Evolutionary conservation across 2,113 vertebrate genomes (phyloP).

Genomic region (Trichechus manatus): DNA sequence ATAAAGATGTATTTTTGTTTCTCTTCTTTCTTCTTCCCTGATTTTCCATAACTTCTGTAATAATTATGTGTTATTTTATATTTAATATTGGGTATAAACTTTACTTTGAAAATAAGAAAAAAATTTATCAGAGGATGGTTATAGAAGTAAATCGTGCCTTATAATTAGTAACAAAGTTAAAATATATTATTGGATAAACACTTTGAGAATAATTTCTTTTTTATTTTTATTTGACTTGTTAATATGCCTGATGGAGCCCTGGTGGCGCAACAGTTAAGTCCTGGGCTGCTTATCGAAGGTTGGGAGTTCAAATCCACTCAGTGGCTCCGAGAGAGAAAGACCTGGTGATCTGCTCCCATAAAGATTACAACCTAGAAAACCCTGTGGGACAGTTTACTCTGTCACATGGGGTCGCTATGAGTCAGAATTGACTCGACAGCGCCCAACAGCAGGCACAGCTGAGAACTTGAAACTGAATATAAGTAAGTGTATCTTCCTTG

Average conservation of each 20-base stretch:
- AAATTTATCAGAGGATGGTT: neutral
- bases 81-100: neutral
- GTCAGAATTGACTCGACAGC: neutral
- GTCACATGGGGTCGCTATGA: neutral
- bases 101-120: slow-evolving; percentile 33
- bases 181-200: neutral
- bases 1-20: slow-evolving; percentile 1
- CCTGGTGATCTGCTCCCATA: neutral
- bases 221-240: slow-evolving; percentile 17
- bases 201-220: neutral
- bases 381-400: neutral
- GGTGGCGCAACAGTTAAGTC: neutral
- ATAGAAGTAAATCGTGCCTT: neutral
- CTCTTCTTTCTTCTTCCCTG: neutral
- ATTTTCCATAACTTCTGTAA: neutral
- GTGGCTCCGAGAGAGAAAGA: neutral
- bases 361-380: neutral
- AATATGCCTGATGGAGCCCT: neutral
- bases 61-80: neutral
- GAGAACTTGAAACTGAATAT: neutral
- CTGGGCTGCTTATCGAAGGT: no score
- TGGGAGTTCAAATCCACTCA: neutral
- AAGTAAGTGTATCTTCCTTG: neutral
- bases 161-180: neutral
- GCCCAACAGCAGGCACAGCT: neutral